Base-by-base conservation (phyloP, 2,888 invertebrate species). In the Megalurothrips usitatus region DNA sequence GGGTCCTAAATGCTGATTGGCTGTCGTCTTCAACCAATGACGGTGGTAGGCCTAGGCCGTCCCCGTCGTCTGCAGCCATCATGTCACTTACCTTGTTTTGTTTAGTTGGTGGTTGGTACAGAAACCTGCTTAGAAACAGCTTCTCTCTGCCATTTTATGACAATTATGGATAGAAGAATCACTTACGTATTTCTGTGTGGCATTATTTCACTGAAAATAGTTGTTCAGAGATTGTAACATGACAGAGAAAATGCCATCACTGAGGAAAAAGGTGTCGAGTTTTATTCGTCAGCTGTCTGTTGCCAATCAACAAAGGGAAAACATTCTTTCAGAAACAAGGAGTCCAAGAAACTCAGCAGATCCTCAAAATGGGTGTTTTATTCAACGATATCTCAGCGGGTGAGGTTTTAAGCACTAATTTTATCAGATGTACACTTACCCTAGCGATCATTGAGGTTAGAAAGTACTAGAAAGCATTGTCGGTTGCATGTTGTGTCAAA, bases 381-480 rank as follows among this genome's bases (percentile, higher is more conserved):
- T 93, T 83, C 92, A 91, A 78, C 91, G 92, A 86, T 93, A 93
- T 86, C 87, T 93, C 81, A 91, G 91, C 87, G 92, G 92, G 92
- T 93, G 88, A 89, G 88, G 85, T 82, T 81, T 79, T 17, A 23
- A n/a, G 14, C 12, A 58, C 48, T 80, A n/a, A 34, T 81, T 23
- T 28, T 28, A 6, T 19, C 12, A n/a, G 14, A n/a, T 43, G 12
- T 81, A 14, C 17, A 34, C 26, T 26, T 52, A 23, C 17, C 19
- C n/a, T 17, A 49, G n/a, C 23, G 52, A 43, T 14, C n/a, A 34
- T 81, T 49, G 47, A 79, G 79, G 81, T 26, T 80, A 68, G 34
- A 43, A 43, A 43, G 34, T 78, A n/a, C n/a, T 34, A 47, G 17
- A 23, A 8, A 48, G 14, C 19, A 28, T 48, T 48, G 52, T 23